Percentiles rank a stretch among this genome's conserved stretches.
Conservation (phyloP, 92 coral and sea anemone species). For the Zoanthus sociatus region DNA sequence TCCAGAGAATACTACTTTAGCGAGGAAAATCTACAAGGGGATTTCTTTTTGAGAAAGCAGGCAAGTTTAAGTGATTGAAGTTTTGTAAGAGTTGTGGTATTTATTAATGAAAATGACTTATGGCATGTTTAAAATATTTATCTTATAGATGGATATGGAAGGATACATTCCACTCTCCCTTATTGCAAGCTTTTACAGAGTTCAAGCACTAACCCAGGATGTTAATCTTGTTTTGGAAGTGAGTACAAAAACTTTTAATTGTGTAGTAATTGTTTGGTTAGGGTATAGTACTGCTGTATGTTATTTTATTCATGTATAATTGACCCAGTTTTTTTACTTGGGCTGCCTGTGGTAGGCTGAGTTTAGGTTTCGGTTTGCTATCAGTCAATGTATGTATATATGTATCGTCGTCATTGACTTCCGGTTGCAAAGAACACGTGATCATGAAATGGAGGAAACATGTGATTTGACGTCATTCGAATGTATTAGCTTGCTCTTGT, state of each 20-base stretch:
- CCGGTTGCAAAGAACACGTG: too few relatives aligned
- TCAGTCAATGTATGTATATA: too few relatives aligned
- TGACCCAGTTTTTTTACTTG: too few relatives aligned
- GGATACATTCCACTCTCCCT: conserved; percentile 91
- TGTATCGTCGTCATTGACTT: too few relatives aligned
- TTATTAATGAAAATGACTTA: neutral
- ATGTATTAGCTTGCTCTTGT: too few relatives aligned
- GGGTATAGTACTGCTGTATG: neutral
- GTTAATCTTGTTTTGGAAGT: conserved; percentile 87
- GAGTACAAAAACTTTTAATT: neutral
- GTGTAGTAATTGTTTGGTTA: neutral
- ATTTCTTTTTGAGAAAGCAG: conserved; percentile 86
- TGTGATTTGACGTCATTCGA: too few relatives aligned
- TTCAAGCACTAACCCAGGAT: conserved; percentile 96
- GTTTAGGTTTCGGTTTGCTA: too few relatives aligned
- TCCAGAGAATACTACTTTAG: conserved; percentile 95
- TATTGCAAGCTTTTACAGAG: conserved; percentile 97
- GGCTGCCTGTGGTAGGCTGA: too few relatives aligned
- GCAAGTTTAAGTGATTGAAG: conserved; percentile 33
- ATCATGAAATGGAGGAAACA: too few relatives aligned
- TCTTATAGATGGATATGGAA: conserved; percentile 86
- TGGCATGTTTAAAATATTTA: neutral
- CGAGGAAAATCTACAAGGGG: conserved; percentile 87
- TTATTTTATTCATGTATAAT: too few relatives aligned
- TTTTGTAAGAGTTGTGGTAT: neutral